Conservation (phyloP, 1,140 invertebrate genomes). For the Phortica variegata region DNA sequence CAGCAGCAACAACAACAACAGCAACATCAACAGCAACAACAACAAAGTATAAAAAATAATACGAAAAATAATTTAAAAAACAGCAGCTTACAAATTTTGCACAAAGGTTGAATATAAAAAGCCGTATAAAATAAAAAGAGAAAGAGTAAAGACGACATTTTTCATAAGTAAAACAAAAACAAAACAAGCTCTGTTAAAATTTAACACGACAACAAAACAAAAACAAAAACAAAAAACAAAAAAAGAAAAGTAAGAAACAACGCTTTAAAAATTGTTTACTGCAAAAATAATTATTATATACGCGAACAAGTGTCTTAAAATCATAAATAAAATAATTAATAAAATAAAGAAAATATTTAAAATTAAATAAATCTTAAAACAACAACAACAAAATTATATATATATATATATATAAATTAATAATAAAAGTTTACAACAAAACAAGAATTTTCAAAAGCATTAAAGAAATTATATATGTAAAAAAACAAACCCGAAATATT, state of each 20-base stretch:
- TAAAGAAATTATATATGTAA: slow-evolving; percentile 17
- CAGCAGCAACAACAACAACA: slow-evolving; percentile 21
- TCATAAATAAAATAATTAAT: slow-evolving; percentile 21
- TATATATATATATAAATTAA: slow-evolving; percentile 25
- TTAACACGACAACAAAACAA: slow-evolving; percentile 4
- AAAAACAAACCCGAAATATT: slow-evolving; percentile 40
- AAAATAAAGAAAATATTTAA: neutral
- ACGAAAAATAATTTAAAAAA: slow-evolving; percentile 30
- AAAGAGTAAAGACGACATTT: too few relatives aligned
- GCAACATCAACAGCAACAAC: slow-evolving; percentile 22
- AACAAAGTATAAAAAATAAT: slow-evolving; percentile 40
- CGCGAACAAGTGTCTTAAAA: slow-evolving; percentile 52
- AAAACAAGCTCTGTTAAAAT: slow-evolving; percentile 7
- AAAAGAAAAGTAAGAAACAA: slow-evolving; percentile 10
- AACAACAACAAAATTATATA: slow-evolving; percentile 30
- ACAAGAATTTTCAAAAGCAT: too few relatives aligned
- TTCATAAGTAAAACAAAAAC: slow-evolving; percentile 22
- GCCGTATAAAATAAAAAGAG: slow-evolving; percentile 16
- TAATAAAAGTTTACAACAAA: slow-evolving; percentile 4
- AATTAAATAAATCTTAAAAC: slow-evolving; percentile 12
- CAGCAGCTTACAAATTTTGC: slow-evolving; percentile 37
- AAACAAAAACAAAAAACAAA: slow-evolving; percentile 17
- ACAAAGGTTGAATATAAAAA: slow-evolving; percentile 33
- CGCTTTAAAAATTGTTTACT: slow-evolving; percentile 25
- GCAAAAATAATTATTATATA: slow-evolving; percentile 24